Evolutionary conservation across 2,113 vertebrate species (phyloP).

Genomic region (Apeltes quadracus): DNA sequence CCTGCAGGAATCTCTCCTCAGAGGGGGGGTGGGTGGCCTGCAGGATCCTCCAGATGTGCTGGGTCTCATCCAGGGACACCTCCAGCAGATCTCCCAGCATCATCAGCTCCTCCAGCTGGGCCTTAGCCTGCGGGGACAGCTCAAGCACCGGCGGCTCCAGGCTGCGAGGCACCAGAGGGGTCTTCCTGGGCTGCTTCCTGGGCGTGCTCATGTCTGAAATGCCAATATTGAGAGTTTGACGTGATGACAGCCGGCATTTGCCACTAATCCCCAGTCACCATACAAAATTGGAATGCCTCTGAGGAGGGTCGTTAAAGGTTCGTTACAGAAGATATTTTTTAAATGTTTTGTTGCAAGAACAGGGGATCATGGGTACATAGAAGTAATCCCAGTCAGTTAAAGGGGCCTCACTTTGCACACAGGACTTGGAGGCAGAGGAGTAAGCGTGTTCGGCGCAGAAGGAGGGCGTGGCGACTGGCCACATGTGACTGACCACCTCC

Average conservation of each 20-base stretch:
- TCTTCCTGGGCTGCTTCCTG: constrained; percentile 96
- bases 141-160: constrained; percentile 95
- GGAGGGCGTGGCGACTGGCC: constrained; percentile 89
- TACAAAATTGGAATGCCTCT: background rate
- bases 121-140: constrained; percentile 90
- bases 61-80: constrained; percentile 97
- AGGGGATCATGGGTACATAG: background rate
- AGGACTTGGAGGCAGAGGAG: constrained; percentile 97
- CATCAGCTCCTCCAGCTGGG: constrained; percentile 96
- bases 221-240: background rate
- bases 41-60: constrained; percentile 98
- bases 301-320: background rate
- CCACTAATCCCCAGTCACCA: background rate
- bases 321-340: background rate
- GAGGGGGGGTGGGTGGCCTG: constrained; percentile 97
- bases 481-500: constrained; percentile 99
- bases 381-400: background rate
- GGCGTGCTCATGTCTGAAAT: constrained; percentile 86
- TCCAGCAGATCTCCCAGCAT: constrained; percentile 97
- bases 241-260: background rate
- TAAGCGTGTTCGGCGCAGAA: constrained; percentile 98
- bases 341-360: background rate
- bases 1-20: constrained; percentile 94
- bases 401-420: constrained; percentile 87
- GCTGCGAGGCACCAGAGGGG: constrained; percentile 93